phyloP scores from a whole-genome alignment of 2,888 invertebrate species.

The Plagiodera versicolora region DNA sequence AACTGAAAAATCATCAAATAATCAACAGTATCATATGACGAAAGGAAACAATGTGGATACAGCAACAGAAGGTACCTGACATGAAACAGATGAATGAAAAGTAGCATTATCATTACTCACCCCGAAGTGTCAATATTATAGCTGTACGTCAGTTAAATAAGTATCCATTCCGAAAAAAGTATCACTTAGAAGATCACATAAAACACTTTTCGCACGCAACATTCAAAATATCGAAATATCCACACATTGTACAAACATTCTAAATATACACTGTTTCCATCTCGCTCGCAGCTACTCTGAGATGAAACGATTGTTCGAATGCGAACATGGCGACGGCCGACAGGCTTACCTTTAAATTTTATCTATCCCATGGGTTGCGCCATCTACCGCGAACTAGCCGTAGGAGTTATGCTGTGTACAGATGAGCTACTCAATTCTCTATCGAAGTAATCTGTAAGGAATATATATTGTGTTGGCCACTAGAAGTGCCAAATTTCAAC shows the following conservation, averaged over 20 bases:
- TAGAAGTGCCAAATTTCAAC: no score
- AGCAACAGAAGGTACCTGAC: background rate
- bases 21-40: background rate
- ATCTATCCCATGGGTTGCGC: slow-evolving; percentile 22
- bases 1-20: background rate
- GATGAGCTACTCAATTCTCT: no score
- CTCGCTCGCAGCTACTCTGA: slow-evolving; percentile 43
- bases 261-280: slow-evolving; percentile 49
- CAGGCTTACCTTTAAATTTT: slow-evolving; percentile 18
- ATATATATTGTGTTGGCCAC: no score
- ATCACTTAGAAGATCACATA: slow-evolving; percentile 41
- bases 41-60: slow-evolving; percentile 5
- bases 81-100: slow-evolving; percentile 10
- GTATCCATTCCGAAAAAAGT: slow-evolving; percentile 41
- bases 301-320: slow-evolving; percentile 32
- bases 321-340: slow-evolving; percentile 42
- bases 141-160: slow-evolving; percentile 36
- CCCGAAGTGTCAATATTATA: slow-evolving; percentile 37
- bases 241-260: slow-evolving; percentile 46
- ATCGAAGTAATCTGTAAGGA: no score
- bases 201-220: slow-evolving; percentile 41
- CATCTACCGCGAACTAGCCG: background rate
- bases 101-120: slow-evolving; percentile 13
- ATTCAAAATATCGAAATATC: slow-evolving; percentile 41
- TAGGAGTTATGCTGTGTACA: background rate